Evolutionary conservation across 2,797 vertebrate species (phyloP).

Genomic region (Scomberomorus guttatus): DNA sequence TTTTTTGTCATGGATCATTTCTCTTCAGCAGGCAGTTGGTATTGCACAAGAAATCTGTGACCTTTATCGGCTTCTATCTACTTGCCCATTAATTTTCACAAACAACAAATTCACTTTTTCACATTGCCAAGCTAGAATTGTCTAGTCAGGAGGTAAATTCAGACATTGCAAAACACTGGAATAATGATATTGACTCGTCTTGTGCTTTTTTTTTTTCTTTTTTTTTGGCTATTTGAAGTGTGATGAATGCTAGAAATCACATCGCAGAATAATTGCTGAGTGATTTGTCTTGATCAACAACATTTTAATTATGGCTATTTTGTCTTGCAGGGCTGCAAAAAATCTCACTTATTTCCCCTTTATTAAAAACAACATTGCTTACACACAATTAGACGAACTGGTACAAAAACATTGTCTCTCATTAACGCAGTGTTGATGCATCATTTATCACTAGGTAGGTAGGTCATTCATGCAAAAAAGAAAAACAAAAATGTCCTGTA

Average conservation of each 20-base stretch:
- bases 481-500: constrained; percentile 19
- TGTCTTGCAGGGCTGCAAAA: constrained; percentile 5
- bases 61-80: constrained; percentile 38
- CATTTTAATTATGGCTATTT: constrained; percentile 36
- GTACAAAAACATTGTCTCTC: neutral
- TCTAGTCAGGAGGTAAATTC: constrained; percentile 13
- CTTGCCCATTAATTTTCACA: constrained; percentile 34
- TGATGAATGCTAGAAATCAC: constrained; percentile 30
- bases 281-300: constrained; percentile 52
- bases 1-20: constrained; percentile 25
- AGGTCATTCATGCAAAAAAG: neutral
- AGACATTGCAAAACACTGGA: constrained; percentile 17
- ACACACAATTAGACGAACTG: neutral
- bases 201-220: neutral
- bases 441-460: constrained; percentile 3
- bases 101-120: constrained; percentile 24
- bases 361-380: constrained; percentile 31
- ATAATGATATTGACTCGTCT: constrained; percentile 19
- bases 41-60: constrained; percentile 36
- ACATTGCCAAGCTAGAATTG: constrained; percentile 14
- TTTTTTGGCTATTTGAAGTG: constrained; percentile 12
- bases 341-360: constrained; percentile 1
- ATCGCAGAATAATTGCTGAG: constrained; percentile 16
- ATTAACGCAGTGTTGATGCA: constrained; percentile 12
- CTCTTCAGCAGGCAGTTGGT: constrained; percentile 12